These are phyloP conservation scores for Drosophila novamexicana DNA, from an alignment of 1,140 invertebrate species.

Conservation along the genomic window DNA sequence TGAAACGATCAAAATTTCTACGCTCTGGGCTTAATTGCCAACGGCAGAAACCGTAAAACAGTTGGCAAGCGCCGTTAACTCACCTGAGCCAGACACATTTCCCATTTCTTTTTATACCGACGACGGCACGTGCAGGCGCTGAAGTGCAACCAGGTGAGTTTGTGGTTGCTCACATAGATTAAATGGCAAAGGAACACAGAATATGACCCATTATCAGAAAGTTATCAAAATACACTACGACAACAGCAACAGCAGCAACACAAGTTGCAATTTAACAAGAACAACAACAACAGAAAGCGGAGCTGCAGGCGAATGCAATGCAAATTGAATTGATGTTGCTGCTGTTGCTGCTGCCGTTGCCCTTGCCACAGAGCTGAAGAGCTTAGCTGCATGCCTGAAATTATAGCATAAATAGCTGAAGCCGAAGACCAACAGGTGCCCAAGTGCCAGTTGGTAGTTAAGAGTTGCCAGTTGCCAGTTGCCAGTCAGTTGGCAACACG, in stretches of 20 bases:
- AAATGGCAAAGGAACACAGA: slow-evolving; percentile 1
- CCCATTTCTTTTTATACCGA: slow-evolving; percentile 10
- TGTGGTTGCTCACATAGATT: slow-evolving; percentile 24
- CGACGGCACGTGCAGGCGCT: slow-evolving; percentile 40
- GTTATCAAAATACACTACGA: slow-evolving; percentile 23
- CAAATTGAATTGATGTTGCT: slow-evolving; percentile 77
- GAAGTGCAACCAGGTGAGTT: slow-evolving; percentile 32
- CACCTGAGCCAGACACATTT: slow-evolving; percentile 26
- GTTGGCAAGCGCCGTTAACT: slow-evolving; percentile 71
- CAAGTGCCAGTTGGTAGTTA: slow-evolving; percentile 51
- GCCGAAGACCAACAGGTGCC: slow-evolving; percentile 61
- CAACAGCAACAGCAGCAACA: background rate
- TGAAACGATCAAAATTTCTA: slow-evolving; percentile 76
- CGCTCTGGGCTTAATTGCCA: slow-evolving; percentile 70
- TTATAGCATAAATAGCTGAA: slow-evolving; percentile 78
- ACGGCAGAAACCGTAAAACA: slow-evolving; percentile 68
- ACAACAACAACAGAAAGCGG: background rate
- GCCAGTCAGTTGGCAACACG: slow-evolving; percentile 75
- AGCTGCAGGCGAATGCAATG: slow-evolving; percentile 48
- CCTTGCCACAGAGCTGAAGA: slow-evolving; percentile 23
- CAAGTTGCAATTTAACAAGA: slow-evolving; percentile 6
- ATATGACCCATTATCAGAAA: slow-evolving; percentile 38
- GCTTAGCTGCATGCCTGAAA: slow-evolving; percentile 68
- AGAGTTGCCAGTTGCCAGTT: slow-evolving; percentile 47
- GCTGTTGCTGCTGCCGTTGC: slow-evolving; percentile 15